Base-by-base conservation (phyloP, 2,797 vertebrate species). In the Ceryle rudis region DNA sequence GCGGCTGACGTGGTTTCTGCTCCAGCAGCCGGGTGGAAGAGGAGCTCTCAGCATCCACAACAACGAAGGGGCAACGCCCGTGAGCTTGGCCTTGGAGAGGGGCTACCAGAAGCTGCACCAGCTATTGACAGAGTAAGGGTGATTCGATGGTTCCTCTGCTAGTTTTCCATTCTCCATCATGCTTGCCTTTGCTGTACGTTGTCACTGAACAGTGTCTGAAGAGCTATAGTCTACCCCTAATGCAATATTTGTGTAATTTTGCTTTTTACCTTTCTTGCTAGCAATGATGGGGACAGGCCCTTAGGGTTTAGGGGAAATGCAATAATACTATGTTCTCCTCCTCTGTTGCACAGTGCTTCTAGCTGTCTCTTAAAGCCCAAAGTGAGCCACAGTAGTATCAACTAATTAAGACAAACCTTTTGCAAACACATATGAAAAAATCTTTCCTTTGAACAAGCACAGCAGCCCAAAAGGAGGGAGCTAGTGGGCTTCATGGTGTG, bases 1-100 rank as follows among this genome's bases (percentile, higher is more conserved):
- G 90, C 97, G 98, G 55, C 97, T 99, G 39, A 98, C 99, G 0
- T 97, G 97, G 95, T 99, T 99, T 93, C 97, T 99, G 93, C 96
- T 99, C 82, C 98, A 98, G 96, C 99, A 99, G 96, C 97, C 99
- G 0, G 99, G 99, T n/a, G 99, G 99, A 39, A 98, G 94, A 64
- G 98, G 98, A 79, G 98, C 99, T 19, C 98, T 99, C 73, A 96
- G 90, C 52, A 96, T 99, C 96, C 97, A 97, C 95, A 99, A 99
- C 97, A 98, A 97, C 54, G 98, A 99, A 86, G 99, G 99, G 57
- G 98, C 97, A 31, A 99, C 99, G 1, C 99, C 99, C 0, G 97
- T 97, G 5, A 97, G 97, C 94, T 66, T 99, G 44, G 99, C 99
- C 18, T 95, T 98, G 74, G 98, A 98, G 67, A 98, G 99, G 70